Base-by-base conservation (phyloP, 1,140 invertebrate species). In the Pogonognathellus flavescens region DNA sequence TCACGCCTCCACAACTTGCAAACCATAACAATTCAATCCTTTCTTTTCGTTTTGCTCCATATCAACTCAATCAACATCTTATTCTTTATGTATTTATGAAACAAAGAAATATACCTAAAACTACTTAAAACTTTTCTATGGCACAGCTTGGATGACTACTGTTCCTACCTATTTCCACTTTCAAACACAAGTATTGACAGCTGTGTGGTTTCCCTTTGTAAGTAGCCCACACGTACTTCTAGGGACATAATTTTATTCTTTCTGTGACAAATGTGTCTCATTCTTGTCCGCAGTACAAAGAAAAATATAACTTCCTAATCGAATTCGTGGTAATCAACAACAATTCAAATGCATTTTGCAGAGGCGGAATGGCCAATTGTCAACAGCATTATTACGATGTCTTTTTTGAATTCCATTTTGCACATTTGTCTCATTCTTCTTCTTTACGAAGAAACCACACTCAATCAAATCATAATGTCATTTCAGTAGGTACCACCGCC, bases 51-150 rank as follows among this genome's bases (percentile, higher is more conserved):
- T 83, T 20, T 66, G 60, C 59, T 62, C 82, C 82, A 83, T 25
- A 83, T 83, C 60, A 53, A 60, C 60, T 41, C 55, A 53, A 53
- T 83, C 59, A 60, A 83, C 82, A 83, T 66, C 55, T 41, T 41
- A 41, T 41, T 41, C 31, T 62, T 83, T 22, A 53, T 83, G 31
- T 57, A 20, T 83, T 62, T 55, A 59, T 2, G 13, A 81, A 81
- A 81, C 55, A 55, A 59, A 81, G 80, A 25, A 59, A 53, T 81
- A 55, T 81, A 55, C 50, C 80, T 20, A 59, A 53, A 81, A 59
- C 55, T 20, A 25, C 50, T 50, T 31, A 16, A 53, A 80, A 53
- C 49, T 81, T 81, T 55, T 57, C n/a, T 57, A 57, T 14, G 53
- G 11, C n/a, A n/a, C 11, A 57, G 53, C n/a, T n/a, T 57, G n/a